Base-by-base conservation (phyloP, 2,888 invertebrate genomes). In the Siphlonurus alternatus region DNA sequence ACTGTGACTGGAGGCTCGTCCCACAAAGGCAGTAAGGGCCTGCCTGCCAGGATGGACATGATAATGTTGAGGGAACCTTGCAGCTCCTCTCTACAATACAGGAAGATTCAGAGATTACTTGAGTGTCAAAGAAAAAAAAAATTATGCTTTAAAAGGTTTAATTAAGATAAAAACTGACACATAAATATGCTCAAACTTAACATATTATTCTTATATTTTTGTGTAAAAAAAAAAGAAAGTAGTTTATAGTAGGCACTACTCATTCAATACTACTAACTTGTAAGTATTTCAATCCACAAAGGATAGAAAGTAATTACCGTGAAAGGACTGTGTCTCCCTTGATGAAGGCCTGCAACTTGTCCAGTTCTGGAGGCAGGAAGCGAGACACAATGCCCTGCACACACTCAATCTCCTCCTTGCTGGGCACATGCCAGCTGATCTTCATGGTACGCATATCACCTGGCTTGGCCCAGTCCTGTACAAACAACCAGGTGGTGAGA, bases 341-440 rank as follows among this genome's bases (percentile, higher is more conserved):
- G 25, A 65, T 72, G 70, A 83, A 86, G 65, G 78, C 76, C 61
- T 81, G 76, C 63, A 93, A 76, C 63, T 77, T 79, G 1, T 75
- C 73, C 63, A 88, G 73, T 73, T 88, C 86, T 0, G 83, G 82
- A 53, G 81, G 76, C 66, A 92, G 73, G 73, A 86, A 88, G 69
- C 81, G 80, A 65, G 81, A 78, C 18, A 87, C 75, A 7, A 94
- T 72, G 70, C 78, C 77, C 70, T 86, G 83, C 1, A 87, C 83
- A 66, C 83, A 82, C 0, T 76, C 74, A 0, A 88, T 80, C 73
- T 93, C 93, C 53, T 81, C 81, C 23, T 80, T 77, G 23, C 79
- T 81, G 0, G 94, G 93, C 61, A 86, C 77, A 71, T 90, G 89
- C 92, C 92, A 94, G 54, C 83, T 77, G 22, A 92, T 76, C 5